Base-by-base conservation (phyloP, 2,113 vertebrate species). In the Bos indicus region DNA sequence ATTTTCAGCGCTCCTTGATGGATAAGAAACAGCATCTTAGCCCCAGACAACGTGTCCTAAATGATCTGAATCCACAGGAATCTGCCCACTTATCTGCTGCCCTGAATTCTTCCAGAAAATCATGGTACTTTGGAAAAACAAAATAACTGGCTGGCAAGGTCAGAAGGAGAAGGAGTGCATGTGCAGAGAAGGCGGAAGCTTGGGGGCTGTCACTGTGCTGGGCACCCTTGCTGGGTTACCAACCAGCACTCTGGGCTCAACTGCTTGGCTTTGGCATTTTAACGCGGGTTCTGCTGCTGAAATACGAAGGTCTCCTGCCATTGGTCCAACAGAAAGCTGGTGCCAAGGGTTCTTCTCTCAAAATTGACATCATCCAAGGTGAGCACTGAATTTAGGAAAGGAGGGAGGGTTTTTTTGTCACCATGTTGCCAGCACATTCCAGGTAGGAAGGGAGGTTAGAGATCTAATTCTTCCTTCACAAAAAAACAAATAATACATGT, bases 31-130 rank as follows among this genome's bases (percentile, higher is more conserved):
- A 62, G 13, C 54, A 23, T 81, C 2, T 92, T 71, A 56, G 83
- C 23, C 28, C 62, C 36, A 94, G 28, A 90, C 16, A 71, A 48
- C 33, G 51, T 26, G 10, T 56, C 57, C 54, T 87, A 57, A 90
- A 90, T 2, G 40, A 87, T 36, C 12, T 51, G 59, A 88, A 84
- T 54, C 64, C 59, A 82, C 30, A 88, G 74, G 36, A 83, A 95
- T 89, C n/a, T 91, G 33, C 12, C 83, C 11, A 46, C 36, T 54
- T 48, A 21, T 43, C 30, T 43, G 48, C n/a, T 26, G 59, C 36
- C 43, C 48, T 16, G 51, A 93, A 36, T n/a, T 8, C 43, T 96
- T 83, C 67, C n/a, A 64, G 87, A 93, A 96, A 93, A 87, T 6
- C 7, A 26, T 25, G 83, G 7, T 17, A 48, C 8, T 51, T 25